Percentiles rank a stretch among this genome's conserved stretches.
Conservation (phyloP, 2,888 invertebrate genomes). For the Masnerella sp. region DNA sequence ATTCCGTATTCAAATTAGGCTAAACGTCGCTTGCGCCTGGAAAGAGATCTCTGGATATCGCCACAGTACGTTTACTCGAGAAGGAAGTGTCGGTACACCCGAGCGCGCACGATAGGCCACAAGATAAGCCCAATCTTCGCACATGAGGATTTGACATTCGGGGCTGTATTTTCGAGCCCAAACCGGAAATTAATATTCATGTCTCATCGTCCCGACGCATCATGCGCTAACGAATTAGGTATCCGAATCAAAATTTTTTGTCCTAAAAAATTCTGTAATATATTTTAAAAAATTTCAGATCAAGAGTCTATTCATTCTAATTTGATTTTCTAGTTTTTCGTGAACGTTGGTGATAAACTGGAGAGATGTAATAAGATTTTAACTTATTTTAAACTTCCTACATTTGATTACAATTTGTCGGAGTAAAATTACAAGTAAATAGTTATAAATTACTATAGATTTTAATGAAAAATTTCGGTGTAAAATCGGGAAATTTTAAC, state of each 20-base stretch:
- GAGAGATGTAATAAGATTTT: too few species aligned
- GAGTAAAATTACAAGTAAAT: too few species aligned
- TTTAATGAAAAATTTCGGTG: too few species aligned
- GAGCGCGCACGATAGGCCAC: slow-evolving; percentile 53
- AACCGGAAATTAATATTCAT: slow-evolving; percentile 48
- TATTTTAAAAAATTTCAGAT: too few species aligned
- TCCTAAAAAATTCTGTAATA: background rate
- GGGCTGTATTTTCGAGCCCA: slow-evolving; percentile 39
- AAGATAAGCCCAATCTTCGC: slow-evolving; percentile 56
- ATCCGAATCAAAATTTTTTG: slow-evolving; percentile 8
- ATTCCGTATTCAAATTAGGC: slow-evolving; percentile 66
- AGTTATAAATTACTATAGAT: too few species aligned
- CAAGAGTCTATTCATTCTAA: too few species aligned
- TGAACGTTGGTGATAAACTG: too few species aligned
- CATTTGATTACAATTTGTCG: too few species aligned
- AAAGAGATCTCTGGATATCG: slow-evolving; percentile 50
- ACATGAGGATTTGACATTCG: slow-evolving; percentile 51
- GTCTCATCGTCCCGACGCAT: slow-evolving; percentile 22
- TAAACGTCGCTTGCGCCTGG: slow-evolving; percentile 59
- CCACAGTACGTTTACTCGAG: slow-evolving; percentile 46
- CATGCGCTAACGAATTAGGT: slow-evolving; percentile 6
- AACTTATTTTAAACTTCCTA: too few species aligned
- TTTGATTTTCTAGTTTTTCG: too few species aligned
- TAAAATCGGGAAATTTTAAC: too few species aligned
- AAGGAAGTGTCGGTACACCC: slow-evolving; percentile 57